Percentiles rank a stretch among this genome's conserved stretches.
phyloP scores from a whole-genome alignment of 2,797 vertebrate genomes.

The Pipistrellus pipistrellus region DNA sequence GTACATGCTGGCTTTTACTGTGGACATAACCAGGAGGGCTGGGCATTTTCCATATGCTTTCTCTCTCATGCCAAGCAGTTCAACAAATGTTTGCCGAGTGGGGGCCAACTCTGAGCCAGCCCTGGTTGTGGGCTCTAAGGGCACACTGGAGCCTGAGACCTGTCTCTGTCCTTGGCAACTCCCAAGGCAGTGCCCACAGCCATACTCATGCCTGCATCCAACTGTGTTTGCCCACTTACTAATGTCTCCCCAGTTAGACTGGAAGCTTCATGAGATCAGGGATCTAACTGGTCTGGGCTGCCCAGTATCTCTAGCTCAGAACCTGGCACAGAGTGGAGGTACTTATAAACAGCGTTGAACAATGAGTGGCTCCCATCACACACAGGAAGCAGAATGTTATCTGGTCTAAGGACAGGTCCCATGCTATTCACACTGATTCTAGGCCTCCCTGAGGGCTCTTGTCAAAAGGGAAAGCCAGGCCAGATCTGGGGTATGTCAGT shows the following conservation, averaged over 20 bases:
- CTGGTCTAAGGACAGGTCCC: not conserved
- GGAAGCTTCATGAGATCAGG: not conserved
- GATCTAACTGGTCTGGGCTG: not conserved
- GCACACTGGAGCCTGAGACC: not conserved
- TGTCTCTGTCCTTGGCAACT: not conserved
- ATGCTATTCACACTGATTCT: not conserved
- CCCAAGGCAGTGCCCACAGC: not conserved
- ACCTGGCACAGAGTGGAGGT: not conserved
- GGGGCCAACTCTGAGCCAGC: not conserved
- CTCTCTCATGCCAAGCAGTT: not conserved
- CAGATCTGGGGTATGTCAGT: not conserved
- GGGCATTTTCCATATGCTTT: conserved; percentile 16
- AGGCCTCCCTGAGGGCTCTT: not conserved
- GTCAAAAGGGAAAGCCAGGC: not conserved
- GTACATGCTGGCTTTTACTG: not conserved
- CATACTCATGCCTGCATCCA: not conserved
- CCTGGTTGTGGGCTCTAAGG: not conserved
- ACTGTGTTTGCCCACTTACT: not conserved
- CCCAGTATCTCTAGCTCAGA: not conserved
- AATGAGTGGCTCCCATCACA: not conserved
- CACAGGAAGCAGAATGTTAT: not conserved
- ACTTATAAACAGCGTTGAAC: not conserved
- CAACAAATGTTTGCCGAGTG: not conserved
- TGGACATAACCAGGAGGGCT: not conserved
- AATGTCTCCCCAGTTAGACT: not conserved